These are phyloP conservation scores for Paramormyrops kingsleyae DNA, from an alignment of 2,113 vertebrate genomes.

Conservation along the genomic window DNA sequence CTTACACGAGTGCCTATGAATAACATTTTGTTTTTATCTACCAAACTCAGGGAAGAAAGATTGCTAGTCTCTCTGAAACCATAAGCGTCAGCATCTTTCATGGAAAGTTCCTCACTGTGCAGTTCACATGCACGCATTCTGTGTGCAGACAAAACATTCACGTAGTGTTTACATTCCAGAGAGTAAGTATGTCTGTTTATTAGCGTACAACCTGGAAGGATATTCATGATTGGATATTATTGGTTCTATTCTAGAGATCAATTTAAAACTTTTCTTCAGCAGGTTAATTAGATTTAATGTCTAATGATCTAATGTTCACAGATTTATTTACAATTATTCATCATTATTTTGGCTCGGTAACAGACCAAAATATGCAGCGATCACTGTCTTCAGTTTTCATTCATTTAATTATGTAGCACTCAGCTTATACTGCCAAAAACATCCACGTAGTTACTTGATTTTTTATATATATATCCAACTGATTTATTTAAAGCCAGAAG, in stretches of 20 bases:
- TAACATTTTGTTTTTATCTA: not conserved
- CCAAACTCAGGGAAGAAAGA: not conserved
- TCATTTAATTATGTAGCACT: slow-evolving; percentile 41
- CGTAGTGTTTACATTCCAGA: not conserved
- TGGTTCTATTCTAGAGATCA: not conserved
- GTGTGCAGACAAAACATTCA: not conserved
- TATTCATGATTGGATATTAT: not conserved
- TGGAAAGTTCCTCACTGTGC: not conserved
- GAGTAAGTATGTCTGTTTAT: not conserved
- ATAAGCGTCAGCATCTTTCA: slow-evolving; percentile 1
- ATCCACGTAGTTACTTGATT: not conserved
- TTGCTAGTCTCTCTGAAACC: not conserved
- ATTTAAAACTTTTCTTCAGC: not conserved
- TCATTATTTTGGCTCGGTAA: not conserved
- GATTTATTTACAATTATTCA: not conserved
- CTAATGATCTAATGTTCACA: not conserved
- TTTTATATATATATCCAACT: not conserved
- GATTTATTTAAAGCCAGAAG: not conserved
- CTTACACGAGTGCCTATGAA: not conserved
- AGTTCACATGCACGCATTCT: not conserved
- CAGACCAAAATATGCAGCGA: not conserved
- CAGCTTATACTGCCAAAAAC: slow-evolving; percentile 54
- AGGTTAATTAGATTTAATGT: not conserved
- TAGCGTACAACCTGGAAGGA: not conserved
- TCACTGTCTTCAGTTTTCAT: not conserved